These are phyloP conservation scores for Meandrusa payeni DNA, from an alignment of 2,888 invertebrate species.

Conservation along the genomic window DNA sequence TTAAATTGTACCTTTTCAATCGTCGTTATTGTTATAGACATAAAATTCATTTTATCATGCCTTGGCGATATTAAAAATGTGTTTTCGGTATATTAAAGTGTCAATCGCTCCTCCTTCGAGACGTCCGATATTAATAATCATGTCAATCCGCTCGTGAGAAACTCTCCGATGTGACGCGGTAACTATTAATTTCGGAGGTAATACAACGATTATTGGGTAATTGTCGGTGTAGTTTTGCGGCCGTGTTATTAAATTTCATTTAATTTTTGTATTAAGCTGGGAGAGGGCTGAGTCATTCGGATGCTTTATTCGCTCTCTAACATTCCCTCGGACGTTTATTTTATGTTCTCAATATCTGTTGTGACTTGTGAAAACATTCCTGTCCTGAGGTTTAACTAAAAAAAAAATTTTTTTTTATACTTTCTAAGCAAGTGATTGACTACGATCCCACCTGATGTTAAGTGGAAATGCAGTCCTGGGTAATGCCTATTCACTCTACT, in stretches of 20 bases:
- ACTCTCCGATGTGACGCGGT: conserved; percentile 59
- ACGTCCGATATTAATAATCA: conserved; percentile 67
- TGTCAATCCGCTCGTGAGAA: conserved; percentile 75
- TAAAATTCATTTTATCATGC: conserved; percentile 34
- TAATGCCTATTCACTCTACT: no score
- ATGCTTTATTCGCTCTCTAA: conserved; percentile 27
- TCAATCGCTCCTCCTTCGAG: conserved; percentile 68
- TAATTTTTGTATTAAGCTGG: conserved; percentile 59
- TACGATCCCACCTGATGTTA: no score
- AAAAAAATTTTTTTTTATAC: no score
- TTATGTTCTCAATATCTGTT: conserved; percentile 13
- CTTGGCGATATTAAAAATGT: conserved; percentile 24
- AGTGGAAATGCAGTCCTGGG: no score
- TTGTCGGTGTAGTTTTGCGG: conserved; percentile 62
- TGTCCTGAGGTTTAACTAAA: no score
- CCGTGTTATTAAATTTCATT: conserved; percentile 65
- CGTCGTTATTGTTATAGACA: conserved; percentile 20
- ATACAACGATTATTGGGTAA: conserved; percentile 70
- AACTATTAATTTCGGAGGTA: conserved; percentile 67
- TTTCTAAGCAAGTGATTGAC: no score
- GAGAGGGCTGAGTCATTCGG: conserved; percentile 59
- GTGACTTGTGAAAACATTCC: no score
- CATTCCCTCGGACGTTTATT: conserved; percentile 16
- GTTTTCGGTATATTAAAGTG: conserved; percentile 64
- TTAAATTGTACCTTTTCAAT: conserved; percentile 26